These are phyloP conservation scores for Dallia pectoralis DNA, from an alignment of 2,797 vertebrate species.

Conservation along the genomic window DNA sequence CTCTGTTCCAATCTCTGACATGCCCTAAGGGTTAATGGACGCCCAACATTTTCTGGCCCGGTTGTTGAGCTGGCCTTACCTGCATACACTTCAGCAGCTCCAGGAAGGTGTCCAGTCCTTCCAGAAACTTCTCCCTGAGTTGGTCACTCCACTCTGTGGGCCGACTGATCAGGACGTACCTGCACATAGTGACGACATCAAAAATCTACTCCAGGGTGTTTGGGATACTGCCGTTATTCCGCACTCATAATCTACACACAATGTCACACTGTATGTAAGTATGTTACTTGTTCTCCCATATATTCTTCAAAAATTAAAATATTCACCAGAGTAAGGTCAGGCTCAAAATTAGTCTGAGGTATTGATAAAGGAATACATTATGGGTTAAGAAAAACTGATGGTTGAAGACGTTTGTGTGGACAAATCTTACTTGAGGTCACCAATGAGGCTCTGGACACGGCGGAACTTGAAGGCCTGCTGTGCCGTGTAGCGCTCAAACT, in stretches of 20 bases:
- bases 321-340: too few relatives aligned
- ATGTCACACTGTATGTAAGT: not conserved
- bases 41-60: not conserved
- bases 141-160: constrained; percentile 87
- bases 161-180: constrained; percentile 92
- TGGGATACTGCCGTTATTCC: not conserved
- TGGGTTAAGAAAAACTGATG: too few relatives aligned
- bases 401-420: too few relatives aligned
- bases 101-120: constrained; percentile 90
- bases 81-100: constrained; percentile 97
- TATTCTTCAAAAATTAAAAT: too few relatives aligned
- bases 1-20: not conserved
- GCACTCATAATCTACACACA: not conserved
- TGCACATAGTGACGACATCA: constrained; percentile 47
- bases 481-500: constrained; percentile 94
- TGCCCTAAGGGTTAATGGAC: not conserved
- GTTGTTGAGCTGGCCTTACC: constrained; percentile 65
- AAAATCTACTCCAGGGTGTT: not conserved
- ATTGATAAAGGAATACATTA: too few relatives aligned
- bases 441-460: constrained; percentile 92
- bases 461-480: constrained; percentile 95
- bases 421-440: constrained; percentile 86
- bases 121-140: constrained; percentile 88
- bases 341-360: too few relatives aligned
- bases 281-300: too few relatives aligned